Evolutionary conservation across 2,113 vertebrate genomes (phyloP), one percentile per base, ranked within the genome.

Genomic region (Clarias magur): DNA sequence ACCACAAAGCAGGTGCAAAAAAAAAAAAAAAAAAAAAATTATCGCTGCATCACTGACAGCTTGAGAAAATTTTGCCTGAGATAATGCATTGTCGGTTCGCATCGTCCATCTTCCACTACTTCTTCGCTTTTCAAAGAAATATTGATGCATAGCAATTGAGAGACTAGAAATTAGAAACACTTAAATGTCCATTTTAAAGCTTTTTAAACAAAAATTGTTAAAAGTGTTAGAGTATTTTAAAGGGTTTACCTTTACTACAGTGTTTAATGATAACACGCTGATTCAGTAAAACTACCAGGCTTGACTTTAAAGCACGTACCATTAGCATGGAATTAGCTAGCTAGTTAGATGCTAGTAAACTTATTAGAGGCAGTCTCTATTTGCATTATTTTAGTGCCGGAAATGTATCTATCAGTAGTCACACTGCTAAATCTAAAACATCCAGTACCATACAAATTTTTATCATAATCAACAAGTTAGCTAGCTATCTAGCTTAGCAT

Each of bases 1-100:
- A 90, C 93, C 91, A 91, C 57, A 84, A 17, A 70, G 76, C 88
- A 68, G 84, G 48, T 19, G 38, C 82, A 80, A 88, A 13, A 4
- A 27, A 3, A 54, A 16, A n/a, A n/a, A n/a, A n/a, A 2, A 34
- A 38, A 38, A 38, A 30, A 53, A 54, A 15, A 25, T 59, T 21
- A 15, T 53, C 38, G 17, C 53, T 9, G 75, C 48, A 56, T 56
- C 27, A 56, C 13, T 15, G 7, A 79, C 48, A 56, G 25, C 16
- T 25, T 27, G 42, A 53, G 23, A 76, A 53, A 23, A 38, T 81
- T 80, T 3, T n/a, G 34, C 11, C 21, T 62, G 23, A 38, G 25
- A 53, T 17, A n/a, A 5, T 67, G 38, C 48, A 15, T 34, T 62
- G 30, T 57, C 57, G 23, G 13, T 59, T 80, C 34, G n/a, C 15